Evolutionary conservation across 2,797 vertebrate genomes (phyloP).

Genomic region (Diglossa cyanea): DNA sequence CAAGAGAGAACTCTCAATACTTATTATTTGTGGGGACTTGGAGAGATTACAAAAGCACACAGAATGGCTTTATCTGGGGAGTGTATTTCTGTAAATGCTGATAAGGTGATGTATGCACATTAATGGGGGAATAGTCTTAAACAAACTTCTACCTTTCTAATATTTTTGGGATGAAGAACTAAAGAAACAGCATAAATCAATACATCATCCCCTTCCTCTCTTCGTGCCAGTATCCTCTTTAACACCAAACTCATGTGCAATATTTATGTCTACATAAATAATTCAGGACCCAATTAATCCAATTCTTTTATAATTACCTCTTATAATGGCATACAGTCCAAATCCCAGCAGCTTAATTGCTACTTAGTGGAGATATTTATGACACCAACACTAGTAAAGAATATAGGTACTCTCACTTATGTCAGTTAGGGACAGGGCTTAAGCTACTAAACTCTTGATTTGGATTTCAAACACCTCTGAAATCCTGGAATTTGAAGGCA

Average conservation of each 20-base stretch:
- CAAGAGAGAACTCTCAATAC: constrained; percentile 63
- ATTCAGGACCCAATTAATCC: constrained; percentile 78
- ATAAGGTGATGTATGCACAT: constrained; percentile 2
- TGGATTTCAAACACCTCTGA: neutral
- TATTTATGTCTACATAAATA: constrained; percentile 78
- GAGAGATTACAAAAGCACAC: constrained; percentile 65
- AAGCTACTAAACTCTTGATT: neutral
- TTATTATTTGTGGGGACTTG: constrained; percentile 66
- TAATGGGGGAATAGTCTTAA: neutral
- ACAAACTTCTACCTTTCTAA: neutral
- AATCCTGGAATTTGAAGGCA: neutral
- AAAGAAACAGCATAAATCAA: constrained; percentile 40
- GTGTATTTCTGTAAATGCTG: constrained; percentile 48
- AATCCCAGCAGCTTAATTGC: constrained; percentile 72
- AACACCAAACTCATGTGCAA: constrained; percentile 57
- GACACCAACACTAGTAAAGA: constrained; percentile 58
- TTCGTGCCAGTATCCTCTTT: constrained; percentile 42
- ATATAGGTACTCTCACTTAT: constrained; percentile 28
- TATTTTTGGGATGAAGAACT: constrained; percentile 8
- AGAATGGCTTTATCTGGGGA: constrained; percentile 46
- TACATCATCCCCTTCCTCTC: constrained; percentile 10
- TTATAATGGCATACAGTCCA: constrained; percentile 63
- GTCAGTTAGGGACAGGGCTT: constrained; percentile 2
- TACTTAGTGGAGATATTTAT: constrained; percentile 74
- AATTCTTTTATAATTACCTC: constrained; percentile 78